These are phyloP conservation scores for Oreonectes daqikongensis DNA, from an alignment of 2,797 vertebrate species.

Conservation along the genomic window DNA sequence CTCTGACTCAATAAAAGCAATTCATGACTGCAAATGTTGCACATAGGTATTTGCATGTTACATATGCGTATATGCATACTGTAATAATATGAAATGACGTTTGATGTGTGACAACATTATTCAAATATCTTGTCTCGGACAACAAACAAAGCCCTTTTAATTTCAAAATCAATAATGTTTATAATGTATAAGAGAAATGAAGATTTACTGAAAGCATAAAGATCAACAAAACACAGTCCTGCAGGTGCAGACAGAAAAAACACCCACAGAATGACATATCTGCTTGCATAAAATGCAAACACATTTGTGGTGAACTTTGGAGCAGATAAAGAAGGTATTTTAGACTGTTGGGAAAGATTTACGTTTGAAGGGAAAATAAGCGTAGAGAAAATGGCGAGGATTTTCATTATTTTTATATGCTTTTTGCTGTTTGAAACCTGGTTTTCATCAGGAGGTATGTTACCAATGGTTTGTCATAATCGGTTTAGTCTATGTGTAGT, in stretches of 20 bases:
- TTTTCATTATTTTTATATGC: slow-evolving; percentile 59
- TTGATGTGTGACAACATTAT: not conserved
- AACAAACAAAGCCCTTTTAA: not conserved
- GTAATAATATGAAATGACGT: not conserved
- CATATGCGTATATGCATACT: no score
- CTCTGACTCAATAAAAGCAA: not conserved
- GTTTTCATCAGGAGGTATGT: slow-evolving; percentile 50
- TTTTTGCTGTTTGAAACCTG: slow-evolving; percentile 59
- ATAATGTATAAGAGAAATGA: slow-evolving; percentile 10
- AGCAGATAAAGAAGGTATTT: slow-evolving; percentile 53
- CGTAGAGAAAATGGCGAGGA: slow-evolving; percentile 63
- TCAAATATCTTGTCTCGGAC: not conserved
- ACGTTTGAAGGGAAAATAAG: slow-evolving; percentile 2
- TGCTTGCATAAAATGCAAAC: slow-evolving; percentile 66
- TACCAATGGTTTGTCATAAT: not conserved
- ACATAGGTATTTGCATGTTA: not conserved
- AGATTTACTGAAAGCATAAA: slow-evolving; percentile 26
- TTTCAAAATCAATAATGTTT: no score
- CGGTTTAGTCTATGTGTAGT: not conserved
- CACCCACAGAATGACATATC: slow-evolving; percentile 4
- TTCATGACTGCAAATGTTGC: not conserved
- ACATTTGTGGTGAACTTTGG: slow-evolving; percentile 75
- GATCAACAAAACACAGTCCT: slow-evolving; percentile 21
- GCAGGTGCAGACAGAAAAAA: not conserved
- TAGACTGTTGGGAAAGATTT: slow-evolving; percentile 12